These are phyloP conservation scores for Anabacerthia variegaticeps DNA, from an alignment of 2,797 vertebrate species.

Conservation along the genomic window DNA sequence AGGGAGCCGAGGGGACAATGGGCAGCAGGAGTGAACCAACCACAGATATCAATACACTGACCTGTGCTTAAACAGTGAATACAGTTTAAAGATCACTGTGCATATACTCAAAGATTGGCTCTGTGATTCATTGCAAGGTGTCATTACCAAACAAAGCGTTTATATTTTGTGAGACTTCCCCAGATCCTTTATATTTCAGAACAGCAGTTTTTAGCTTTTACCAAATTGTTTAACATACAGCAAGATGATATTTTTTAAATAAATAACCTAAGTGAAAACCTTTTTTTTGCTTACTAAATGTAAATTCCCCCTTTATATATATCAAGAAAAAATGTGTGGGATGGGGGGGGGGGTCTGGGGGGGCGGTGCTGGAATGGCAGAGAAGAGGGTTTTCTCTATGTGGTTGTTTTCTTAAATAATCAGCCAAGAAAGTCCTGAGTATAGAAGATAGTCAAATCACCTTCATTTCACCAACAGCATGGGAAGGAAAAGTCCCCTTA, in stretches of 20 bases:
- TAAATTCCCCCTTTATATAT: background rate
- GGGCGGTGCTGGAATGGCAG: accelerated
- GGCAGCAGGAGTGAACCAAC: background rate
- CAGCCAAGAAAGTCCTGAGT: background rate
- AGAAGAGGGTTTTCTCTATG: background rate
- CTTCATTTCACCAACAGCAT: background rate
- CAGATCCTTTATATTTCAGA: background rate
- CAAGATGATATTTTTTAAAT: background rate
- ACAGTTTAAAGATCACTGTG: background rate
- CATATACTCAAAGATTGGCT: background rate
- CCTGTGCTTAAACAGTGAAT: background rate
- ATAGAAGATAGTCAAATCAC: background rate
- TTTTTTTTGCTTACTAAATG: background rate
- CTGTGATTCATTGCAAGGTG: background rate
- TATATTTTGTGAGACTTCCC: background rate
- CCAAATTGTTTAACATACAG: background rate
- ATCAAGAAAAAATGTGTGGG: background rate
- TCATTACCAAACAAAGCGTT: background rate
- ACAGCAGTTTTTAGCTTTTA: background rate
- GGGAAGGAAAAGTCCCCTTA: background rate
- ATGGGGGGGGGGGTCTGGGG: background rate
- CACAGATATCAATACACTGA: background rate
- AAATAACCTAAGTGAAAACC: background rate
- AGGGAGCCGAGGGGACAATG: background rate
- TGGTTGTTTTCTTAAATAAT: background rate